These are phyloP conservation scores for Melanitta fusca DNA, from an alignment of 2,797 vertebrate species.

Conservation along the genomic window DNA sequence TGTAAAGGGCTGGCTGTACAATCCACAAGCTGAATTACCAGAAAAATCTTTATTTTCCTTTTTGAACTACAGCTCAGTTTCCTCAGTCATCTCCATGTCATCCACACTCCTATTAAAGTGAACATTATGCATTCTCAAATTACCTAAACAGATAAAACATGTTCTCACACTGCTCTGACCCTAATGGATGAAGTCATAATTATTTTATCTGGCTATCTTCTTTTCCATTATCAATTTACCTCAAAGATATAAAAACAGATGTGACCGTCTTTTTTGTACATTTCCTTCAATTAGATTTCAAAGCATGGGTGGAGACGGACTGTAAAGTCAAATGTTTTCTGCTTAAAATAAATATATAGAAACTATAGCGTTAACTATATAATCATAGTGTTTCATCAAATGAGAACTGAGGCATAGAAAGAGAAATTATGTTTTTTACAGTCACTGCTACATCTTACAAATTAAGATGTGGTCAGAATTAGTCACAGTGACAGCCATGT, in stretches of 20 bases:
- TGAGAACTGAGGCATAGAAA: neutral
- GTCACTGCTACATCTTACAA: neutral
- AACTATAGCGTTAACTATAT: neutral
- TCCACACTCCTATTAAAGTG: neutral
- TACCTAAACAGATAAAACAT: neutral
- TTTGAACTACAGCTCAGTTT: neutral
- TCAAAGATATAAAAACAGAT: neutral
- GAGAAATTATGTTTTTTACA: neutral
- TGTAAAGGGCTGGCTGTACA: neutral
- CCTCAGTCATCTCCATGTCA: neutral
- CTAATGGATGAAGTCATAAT: neutral
- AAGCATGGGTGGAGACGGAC: neutral
- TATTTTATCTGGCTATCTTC: neutral
- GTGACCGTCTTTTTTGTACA: neutral
- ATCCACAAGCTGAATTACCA: neutral
- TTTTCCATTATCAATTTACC: neutral
- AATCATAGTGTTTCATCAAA: neutral
- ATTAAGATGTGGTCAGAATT: neutral
- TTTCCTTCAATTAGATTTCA: neutral
- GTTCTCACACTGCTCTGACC: neutral
- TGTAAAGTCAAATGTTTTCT: neutral
- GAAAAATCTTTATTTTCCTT: neutral
- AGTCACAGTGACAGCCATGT: neutral
- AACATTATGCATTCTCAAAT: neutral
- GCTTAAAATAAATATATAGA: neutral